Base-by-base conservation (phyloP, 2,888 invertebrate species). In the Epinotia nisella region DNA sequence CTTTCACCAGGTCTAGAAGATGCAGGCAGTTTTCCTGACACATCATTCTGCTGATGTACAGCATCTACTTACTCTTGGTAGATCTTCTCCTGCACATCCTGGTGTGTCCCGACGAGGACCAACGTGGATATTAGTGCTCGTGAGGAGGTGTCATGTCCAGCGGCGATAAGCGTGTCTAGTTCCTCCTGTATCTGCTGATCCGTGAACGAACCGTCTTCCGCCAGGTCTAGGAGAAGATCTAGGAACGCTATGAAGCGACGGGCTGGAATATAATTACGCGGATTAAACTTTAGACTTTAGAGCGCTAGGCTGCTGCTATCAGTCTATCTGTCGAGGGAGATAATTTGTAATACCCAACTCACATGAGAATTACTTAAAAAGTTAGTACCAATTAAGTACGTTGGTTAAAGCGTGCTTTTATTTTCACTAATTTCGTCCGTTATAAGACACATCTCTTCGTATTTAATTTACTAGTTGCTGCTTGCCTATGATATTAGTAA, bases 101-200 rank as follows among this genome's bases (percentile, higher is more conserved):
- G 84, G 75, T 82, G 76, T 0, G 78, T 76, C 11, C 85, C 86
- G 5, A 87, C 74, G 60, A 84, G 76, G 61, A 84, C 77, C 21
- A 85, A 76, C 4, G 80, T 73, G 76, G 81, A 84, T 60, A 81
- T 78, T 53, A 82, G 79, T 5, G 80, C 78, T 9, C 79, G 78
- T 10, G 73, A 77, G 29, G 85, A 82, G 5, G 86, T 87, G 70
- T 87, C 80, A 78, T 86, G 83, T 78, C 91, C 92, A 35, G 90
- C 93, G 41, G 90, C 85, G 78, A 93, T 87, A 79, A 93, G 89
- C 1, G 92, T 90, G 70, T 90, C 87, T 5, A 93, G 89, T 82
- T 93, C 93, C 69, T 93, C 88, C 72, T 86, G 79, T 2, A 94
- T 76, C 75, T 94, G 90, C 67, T 87, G 78, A 71, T 90, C 87